Percentiles rank a stretch among this genome's conserved stretches.
phyloP scores from a whole-genome alignment of 2,888 invertebrate genomes.

The Hydriomena furcata region DNA sequence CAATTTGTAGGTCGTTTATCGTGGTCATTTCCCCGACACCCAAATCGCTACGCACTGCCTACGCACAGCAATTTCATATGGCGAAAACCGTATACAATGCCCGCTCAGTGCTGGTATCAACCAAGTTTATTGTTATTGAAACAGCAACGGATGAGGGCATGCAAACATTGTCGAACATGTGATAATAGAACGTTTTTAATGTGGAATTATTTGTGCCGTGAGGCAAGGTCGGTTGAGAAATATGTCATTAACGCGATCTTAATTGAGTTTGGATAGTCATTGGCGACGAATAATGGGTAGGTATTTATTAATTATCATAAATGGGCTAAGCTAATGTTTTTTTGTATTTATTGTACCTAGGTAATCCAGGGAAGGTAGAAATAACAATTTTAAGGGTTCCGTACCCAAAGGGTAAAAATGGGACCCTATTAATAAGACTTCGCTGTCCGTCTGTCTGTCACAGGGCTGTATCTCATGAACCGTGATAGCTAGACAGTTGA shows the following conservation, averaged over 20 bases:
- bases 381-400: too few relatives aligned
- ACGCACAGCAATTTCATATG: constrained; percentile 26
- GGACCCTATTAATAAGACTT: too few relatives aligned
- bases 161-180: constrained; percentile 41
- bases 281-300: constrained; percentile 34
- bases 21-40: constrained; percentile 62
- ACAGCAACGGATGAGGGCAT: constrained; percentile 50
- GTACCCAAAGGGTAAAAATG: too few relatives aligned
- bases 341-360: too few relatives aligned
- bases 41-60: constrained; percentile 30
- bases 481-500: too few relatives aligned
- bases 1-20: constrained; percentile 72
- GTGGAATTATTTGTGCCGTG: constrained; percentile 36
- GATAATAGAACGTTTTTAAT: constrained; percentile 30
- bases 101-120: constrained; percentile 15
- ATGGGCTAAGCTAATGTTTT: constrained; percentile 28
- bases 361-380: too few relatives aligned
- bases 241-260: constrained; percentile 48
- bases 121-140: constrained; percentile 28
- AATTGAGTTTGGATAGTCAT: constrained; percentile 55
- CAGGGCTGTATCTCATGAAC: too few relatives aligned
- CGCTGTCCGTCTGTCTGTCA: too few relatives aligned
- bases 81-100: constrained; percentile 23
- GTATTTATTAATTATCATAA: constrained; percentile 10
- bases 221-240: constrained; percentile 40